Percentiles rank a stretch among this genome's conserved stretches.
Conservation (phyloP, 2,797 vertebrate species). For the Lepidocolaptes lacrymiger region DNA sequence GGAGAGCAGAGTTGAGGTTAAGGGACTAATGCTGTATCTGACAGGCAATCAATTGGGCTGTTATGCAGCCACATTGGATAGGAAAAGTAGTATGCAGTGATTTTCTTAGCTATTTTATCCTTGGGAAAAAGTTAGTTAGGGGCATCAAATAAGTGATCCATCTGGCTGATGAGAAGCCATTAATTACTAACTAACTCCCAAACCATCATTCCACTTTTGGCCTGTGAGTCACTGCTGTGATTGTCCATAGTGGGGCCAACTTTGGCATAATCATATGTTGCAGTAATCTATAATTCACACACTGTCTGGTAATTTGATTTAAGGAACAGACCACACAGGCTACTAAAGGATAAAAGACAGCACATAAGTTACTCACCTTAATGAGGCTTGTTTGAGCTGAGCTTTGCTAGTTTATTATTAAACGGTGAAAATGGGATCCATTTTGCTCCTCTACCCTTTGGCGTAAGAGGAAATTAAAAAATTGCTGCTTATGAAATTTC, state of each 20-base stretch:
- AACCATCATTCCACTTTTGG: not conserved
- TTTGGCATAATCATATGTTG: not conserved
- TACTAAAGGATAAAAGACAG: not conserved
- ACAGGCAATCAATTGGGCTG: fast-evolving
- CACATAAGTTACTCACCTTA: not conserved
- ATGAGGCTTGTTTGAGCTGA: not conserved
- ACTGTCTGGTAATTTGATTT: not conserved
- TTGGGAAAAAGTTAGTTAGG: not conserved
- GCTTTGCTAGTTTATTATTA: not conserved
- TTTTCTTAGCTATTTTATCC: not conserved
- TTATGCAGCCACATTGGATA: fast-evolving
- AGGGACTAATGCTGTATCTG: not conserved
- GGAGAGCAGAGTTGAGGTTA: not conserved
- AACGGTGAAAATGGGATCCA: not conserved
- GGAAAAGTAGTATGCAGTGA: not conserved
- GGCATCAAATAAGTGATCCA: not conserved
- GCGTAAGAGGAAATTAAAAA: not conserved
- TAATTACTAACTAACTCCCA: not conserved
- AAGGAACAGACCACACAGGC: not conserved
- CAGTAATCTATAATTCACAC: not conserved
- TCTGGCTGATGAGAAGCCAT: not conserved
- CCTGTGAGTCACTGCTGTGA: not conserved
- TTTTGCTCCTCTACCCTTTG: not conserved
- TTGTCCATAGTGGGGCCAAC: not conserved
- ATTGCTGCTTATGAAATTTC: not conserved